Base-by-base conservation (phyloP, 2,888 invertebrate genomes). In the Drosophila bunnanda region DNA sequence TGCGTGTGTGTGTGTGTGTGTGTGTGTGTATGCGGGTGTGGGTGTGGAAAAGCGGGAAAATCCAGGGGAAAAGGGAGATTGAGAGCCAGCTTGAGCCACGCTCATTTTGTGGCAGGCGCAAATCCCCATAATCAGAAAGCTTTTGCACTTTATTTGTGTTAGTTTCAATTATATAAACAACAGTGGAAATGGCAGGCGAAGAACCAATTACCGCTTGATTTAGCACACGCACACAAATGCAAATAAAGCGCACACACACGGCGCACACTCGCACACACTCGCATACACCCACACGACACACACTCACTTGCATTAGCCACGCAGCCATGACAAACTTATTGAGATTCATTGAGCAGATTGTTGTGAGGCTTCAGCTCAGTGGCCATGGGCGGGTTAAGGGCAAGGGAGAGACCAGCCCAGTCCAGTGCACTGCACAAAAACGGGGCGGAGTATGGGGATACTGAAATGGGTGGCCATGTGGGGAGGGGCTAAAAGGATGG, bases 71-170 rank as follows among this genome's bases (percentile, higher is more conserved):
- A 50, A 3, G 43, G 43, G 15, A 10, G 20, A 30, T n/a, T 52
- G 15, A 17, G 41, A 43, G 32, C 34, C 34, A 22, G 32, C 34
- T 72, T 50, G 57, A 59, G 80, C 71, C 69, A 53, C 59, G 80
- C 82, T 80, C 79, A 74, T 82, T 80, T 77, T 80, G 88, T 71
- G 87, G 88, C 79, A 72, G 87, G 74, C 81, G 80, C 79, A 88
- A 88, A 83, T 76, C 80, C 86, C 76, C 88, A 88, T 82, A 86
- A 85, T 88, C 89, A 79, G 84, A 88, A 88, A 81, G 85, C 87
- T 88, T 81, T 88, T 82, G 88, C 89, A 82, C 82, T 85, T 86
- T 85, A 87, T 86, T 85, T 88, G 85, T 77, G 84, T 85, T 88
- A 85, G 89, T 85, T 85, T 88, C 89, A 87, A 89, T 84, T 84